A percentile compares a stretch with the other conserved stretches of the same genome.
phyloP scores from a whole-genome alignment of 1,140 invertebrate genomes.

The Nephotettix cincticeps region DNA sequence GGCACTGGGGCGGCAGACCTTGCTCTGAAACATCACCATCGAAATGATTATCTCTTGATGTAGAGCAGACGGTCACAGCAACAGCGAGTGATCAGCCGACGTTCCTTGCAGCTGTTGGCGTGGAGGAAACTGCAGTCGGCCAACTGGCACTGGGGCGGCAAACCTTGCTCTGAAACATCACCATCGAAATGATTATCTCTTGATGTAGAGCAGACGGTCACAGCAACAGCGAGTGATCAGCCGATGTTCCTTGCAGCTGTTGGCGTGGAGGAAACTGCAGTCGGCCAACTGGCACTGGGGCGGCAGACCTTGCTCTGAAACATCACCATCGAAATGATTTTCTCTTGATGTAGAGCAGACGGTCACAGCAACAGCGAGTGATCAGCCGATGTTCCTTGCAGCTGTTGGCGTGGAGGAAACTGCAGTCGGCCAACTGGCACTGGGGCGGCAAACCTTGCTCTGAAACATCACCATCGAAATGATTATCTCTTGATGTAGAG shows the following conservation, averaged over 20 bases:
- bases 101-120: constrained; percentile 70
- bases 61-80: constrained; percentile 57
- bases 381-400: constrained; percentile 70
- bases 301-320: constrained; percentile 49
- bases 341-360: constrained; percentile 26
- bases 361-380: constrained; percentile 67
- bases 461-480: constrained; percentile 32
- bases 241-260: constrained; percentile 67
- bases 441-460: constrained; percentile 52
- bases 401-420: constrained; percentile 69
- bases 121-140: constrained; percentile 69
- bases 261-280: constrained; percentile 70
- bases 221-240: constrained; percentile 73
- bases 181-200: constrained; percentile 1
- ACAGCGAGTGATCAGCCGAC: constrained; percentile 66
- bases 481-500: constrained; percentile 23
- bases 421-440: constrained; percentile 66
- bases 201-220: constrained; percentile 43
- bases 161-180: constrained; percentile 44
- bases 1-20: constrained; percentile 58
- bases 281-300: constrained; percentile 63
- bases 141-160: constrained; percentile 61
- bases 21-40: too few species aligned
- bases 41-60: constrained; percentile 15
- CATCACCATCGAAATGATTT: neutral